Evolutionary conservation across 2,113 vertebrate species (phyloP).

Genomic region (Epinephelus lanceolatus): DNA sequence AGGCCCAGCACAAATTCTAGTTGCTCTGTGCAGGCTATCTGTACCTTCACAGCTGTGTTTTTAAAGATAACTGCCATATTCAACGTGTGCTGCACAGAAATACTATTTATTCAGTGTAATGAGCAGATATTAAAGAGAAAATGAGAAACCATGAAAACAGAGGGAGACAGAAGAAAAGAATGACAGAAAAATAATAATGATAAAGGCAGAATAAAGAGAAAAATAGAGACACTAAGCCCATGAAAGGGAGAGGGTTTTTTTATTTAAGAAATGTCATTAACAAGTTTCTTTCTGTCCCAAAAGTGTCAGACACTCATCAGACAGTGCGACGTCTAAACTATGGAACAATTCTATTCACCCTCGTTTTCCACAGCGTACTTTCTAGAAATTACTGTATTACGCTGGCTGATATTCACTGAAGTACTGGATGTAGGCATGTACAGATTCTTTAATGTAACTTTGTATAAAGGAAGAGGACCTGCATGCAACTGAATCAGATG

Average conservation of each 20-base stretch:
- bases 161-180: conserved; percentile 31
- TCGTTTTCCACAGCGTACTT: neutral
- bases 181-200: conserved; percentile 65
- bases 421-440: conserved; percentile 1
- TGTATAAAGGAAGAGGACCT: neutral
- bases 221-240: conserved; percentile 64
- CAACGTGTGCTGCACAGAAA: conserved; percentile 49
- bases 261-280: conserved; percentile 59
- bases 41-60: conserved; percentile 78
- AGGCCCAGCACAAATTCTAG: conserved; percentile 62
- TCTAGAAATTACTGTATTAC: neutral
- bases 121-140: conserved; percentile 77
- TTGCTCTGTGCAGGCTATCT: conserved; percentile 59
- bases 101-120: conserved; percentile 77
- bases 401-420: neutral
- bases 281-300: conserved; percentile 45
- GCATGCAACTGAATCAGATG: neutral
- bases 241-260: conserved; percentile 51
- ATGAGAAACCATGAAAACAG: conserved; percentile 65
- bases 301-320: conserved; percentile 54
- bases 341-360: conserved; percentile 15
- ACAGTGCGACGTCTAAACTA: conserved; percentile 19
- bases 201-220: conserved; percentile 65
- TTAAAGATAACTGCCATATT: conserved; percentile 80
- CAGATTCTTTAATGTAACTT: neutral